These are phyloP conservation scores for Melanocharis versteri DNA, from an alignment of 2,113 vertebrate genomes.

Conservation along the genomic window DNA sequence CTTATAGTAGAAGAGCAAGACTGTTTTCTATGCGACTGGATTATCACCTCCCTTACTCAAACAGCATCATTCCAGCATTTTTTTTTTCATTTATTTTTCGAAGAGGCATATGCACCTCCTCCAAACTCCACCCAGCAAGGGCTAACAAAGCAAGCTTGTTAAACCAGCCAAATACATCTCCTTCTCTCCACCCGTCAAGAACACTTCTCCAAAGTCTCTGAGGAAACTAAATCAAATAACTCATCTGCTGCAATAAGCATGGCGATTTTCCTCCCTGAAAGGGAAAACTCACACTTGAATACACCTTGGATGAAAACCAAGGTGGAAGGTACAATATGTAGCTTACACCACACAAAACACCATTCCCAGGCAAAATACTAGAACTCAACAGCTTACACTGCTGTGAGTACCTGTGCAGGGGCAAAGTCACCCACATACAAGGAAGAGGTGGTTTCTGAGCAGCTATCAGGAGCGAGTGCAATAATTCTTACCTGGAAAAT, in stretches of 20 bases:
- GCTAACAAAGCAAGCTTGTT: background rate
- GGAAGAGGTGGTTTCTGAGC: conserved; percentile 66
- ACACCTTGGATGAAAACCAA: conserved; percentile 7
- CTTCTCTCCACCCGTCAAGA: background rate
- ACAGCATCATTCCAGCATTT: background rate
- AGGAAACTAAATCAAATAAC: conserved; percentile 21
- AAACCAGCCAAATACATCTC: background rate
- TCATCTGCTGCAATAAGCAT: background rate
- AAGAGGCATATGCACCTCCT: background rate
- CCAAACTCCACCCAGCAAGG: background rate
- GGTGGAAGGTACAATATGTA: background rate
- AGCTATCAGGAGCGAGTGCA: conserved; percentile 66
- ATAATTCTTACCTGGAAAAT: conserved; percentile 72
- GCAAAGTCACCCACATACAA: background rate
- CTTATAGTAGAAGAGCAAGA: background rate
- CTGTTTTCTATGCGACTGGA: background rate
- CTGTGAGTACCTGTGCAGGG: background rate
- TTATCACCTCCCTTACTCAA: background rate
- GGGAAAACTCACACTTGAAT: background rate
- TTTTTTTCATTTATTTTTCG: background rate
- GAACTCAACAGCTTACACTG: background rate
- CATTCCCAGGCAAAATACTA: background rate
- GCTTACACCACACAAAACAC: background rate
- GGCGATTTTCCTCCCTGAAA: background rate
- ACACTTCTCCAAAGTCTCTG: background rate